Conservation (phyloP, 2,888 invertebrate species). For the Hydropsyche betteni region DNA sequence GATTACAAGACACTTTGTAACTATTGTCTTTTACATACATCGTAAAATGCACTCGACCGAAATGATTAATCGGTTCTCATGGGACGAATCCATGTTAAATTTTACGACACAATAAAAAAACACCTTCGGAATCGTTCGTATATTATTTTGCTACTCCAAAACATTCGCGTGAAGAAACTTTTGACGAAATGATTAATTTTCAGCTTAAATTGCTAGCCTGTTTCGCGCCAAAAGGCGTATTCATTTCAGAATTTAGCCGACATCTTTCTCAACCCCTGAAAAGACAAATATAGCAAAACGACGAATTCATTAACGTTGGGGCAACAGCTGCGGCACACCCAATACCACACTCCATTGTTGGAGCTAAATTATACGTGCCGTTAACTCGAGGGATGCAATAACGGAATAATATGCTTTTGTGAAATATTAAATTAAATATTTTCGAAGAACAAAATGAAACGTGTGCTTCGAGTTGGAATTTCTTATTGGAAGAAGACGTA, state of each 20-base stretch:
- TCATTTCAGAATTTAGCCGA: not conserved
- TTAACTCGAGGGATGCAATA: not conserved
- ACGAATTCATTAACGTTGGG: slow-evolving; percentile 41
- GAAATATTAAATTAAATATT: no score
- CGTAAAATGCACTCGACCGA: slow-evolving; percentile 19
- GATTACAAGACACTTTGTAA: not conserved
- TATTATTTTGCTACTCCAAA: not conserved
- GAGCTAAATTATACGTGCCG: slow-evolving; percentile 4
- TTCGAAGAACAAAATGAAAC: no score
- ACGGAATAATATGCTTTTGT: no score
- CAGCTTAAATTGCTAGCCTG: not conserved
- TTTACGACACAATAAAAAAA: not conserved
- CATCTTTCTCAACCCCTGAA: slow-evolving; percentile 34
- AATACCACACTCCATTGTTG: slow-evolving; percentile 14
- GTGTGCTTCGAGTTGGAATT: no score
- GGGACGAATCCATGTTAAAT: not conserved
- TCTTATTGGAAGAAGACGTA: no score
- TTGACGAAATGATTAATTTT: not conserved
- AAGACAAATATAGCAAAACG: slow-evolving; percentile 46
- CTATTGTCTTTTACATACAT: slow-evolving; percentile 18
- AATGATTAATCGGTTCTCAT: slow-evolving; percentile 24
- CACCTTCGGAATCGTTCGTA: not conserved
- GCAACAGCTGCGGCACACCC: slow-evolving; percentile 28
- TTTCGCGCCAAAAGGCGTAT: slow-evolving; percentile 8
- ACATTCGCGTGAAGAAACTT: not conserved